These are phyloP conservation scores for Piliocolobus tephrosceles DNA, from an alignment of 2,113 vertebrate species.

Conservation along the genomic window DNA sequence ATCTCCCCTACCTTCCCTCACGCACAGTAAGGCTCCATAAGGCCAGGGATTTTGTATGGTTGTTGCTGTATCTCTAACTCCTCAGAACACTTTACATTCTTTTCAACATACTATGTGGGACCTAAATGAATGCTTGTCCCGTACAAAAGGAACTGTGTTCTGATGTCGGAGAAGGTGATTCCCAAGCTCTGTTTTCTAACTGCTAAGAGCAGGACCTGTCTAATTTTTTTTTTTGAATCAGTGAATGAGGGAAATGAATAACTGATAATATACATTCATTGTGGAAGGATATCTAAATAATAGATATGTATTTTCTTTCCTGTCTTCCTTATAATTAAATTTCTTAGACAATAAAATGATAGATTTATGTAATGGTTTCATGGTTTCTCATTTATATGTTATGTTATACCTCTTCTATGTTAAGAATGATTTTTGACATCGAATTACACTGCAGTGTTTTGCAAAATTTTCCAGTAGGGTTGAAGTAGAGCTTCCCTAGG, in stretches of 20 bases:
- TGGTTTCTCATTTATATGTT: neutral
- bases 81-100: slow-evolving; percentile 42
- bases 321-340: neutral
- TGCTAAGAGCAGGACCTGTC: neutral
- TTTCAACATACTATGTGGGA: neutral
- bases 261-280: neutral
- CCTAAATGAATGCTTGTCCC: slow-evolving; percentile 1
- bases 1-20: neutral
- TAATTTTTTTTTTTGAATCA: neutral
- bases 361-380: neutral
- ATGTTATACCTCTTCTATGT: neutral
- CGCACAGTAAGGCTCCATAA: neutral
- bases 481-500: neutral
- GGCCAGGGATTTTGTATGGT: neutral
- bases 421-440: neutral
- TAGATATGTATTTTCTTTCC: neutral
- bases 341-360: neutral
- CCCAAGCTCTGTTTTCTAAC: neutral
- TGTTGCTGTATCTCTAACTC: neutral
- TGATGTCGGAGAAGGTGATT: neutral
- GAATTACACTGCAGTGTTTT: neutral
- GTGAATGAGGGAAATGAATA: neutral
- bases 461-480: neutral
- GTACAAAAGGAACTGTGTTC: neutral
- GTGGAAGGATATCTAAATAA: neutral